Conservation (phyloP, 2,888 invertebrate species). For the Anaspis maculata region DNA sequence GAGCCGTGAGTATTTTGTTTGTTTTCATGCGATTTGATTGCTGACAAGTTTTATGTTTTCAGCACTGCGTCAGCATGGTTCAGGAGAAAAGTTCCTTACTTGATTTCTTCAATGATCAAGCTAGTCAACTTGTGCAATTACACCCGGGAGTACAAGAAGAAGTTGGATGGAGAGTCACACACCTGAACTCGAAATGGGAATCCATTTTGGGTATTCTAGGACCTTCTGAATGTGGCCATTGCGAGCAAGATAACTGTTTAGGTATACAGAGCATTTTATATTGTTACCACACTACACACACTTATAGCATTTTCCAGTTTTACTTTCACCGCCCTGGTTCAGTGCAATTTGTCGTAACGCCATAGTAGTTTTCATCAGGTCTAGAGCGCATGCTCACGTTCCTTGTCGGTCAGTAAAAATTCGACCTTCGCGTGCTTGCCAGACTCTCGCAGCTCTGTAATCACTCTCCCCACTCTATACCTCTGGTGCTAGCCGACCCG, state of each 20-base stretch:
- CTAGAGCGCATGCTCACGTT: too few species aligned
- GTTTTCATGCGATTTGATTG: neutral
- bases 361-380: too few species aligned
- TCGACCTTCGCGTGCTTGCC: too few species aligned
- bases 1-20: conserved; percentile 52
- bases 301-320: too few species aligned
- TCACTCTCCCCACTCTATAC: too few species aligned
- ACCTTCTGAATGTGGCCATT: conserved; percentile 45
- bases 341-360: too few species aligned
- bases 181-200: conserved; percentile 74
- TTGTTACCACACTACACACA: too few species aligned
- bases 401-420: too few species aligned
- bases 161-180: conserved; percentile 64
- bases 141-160: conserved; percentile 56
- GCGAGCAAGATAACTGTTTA: conserved; percentile 35
- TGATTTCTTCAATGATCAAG: conserved; percentile 70
- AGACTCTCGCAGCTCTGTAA: too few species aligned
- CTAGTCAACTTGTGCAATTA: conserved; percentile 57
- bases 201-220: conserved; percentile 62
- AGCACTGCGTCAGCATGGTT: conserved; percentile 72
- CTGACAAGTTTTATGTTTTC: conserved; percentile 28
- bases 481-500: too few species aligned
- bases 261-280: too few species aligned
- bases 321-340: too few species aligned
- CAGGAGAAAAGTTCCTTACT: conserved; percentile 63